Base-by-base conservation (phyloP, 2,888 invertebrate species). In the Protodeltote pygarga region DNA sequence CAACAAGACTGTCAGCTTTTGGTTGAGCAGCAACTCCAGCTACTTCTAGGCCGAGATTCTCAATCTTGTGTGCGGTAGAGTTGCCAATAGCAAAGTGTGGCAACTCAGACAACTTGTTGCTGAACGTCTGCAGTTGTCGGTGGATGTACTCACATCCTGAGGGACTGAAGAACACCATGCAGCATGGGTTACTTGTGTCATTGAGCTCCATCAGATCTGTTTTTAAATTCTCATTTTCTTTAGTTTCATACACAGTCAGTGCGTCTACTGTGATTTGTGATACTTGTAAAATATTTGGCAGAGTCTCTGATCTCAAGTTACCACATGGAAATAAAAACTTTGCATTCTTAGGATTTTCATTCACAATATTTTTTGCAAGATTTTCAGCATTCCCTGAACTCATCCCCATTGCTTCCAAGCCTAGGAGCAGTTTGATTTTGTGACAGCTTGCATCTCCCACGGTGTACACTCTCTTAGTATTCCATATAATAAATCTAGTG, bases 21-120 rank as follows among this genome's bases (percentile, higher is more conserved):
- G 91, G 91, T 17, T 72, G 75, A 0, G 70, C 66, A 0, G 91
- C 91, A 0, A 91, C 81, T 0, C 91, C 91, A 0, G 90, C 87
- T 35, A 89, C 85, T 41, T 89, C 86, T n/a, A 88, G 51, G 0
- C 91, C 91, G 0, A 91, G 80, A 41, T 83, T 89, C 62, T 85
- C 83, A 61, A 91, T 89, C 54, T 87, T 90, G 38, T 88, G 83
- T 5, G 91, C 90, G 0, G 91, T 91, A 0, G 89, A 83, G 67
- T 87, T 86, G n/a, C 91, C 91, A 23, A 91, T 91, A 5, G 91
- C 91, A 71, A 91, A 91, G 49, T 85, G 85, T 1, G 91, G 91
- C 5, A 91, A 65, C 21, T 58, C 60, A 0, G 79, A 79, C 1
- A 91, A 77, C 8, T 60, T 72, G 57, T 89, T 89, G 55, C 66